Conservation (phyloP, 2,888 invertebrate species). For the Melipona beecheii region DNA sequence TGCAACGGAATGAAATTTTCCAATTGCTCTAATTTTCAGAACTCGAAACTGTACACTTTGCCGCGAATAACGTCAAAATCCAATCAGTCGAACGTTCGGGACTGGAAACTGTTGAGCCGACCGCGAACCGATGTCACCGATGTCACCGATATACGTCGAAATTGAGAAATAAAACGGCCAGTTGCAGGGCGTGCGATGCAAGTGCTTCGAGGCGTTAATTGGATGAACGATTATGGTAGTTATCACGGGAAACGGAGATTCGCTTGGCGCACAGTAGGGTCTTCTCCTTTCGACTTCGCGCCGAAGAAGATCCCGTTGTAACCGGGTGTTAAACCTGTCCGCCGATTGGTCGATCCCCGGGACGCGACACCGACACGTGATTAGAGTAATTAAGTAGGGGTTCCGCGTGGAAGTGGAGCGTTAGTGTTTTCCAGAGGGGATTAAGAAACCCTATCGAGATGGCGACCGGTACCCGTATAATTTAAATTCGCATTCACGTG, state of each 20-base stretch:
- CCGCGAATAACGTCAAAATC: too few relatives aligned
- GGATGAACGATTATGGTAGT: conserved; percentile 55
- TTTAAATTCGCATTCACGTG: conserved; percentile 74
- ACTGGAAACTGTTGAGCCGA: not conserved
- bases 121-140: not conserved
- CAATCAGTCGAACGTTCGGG: not conserved
- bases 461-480: conserved; percentile 73
- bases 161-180: conserved; percentile 46
- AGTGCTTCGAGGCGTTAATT: conserved; percentile 57
- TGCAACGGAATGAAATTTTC: too few relatives aligned
- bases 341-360: conserved; percentile 58
- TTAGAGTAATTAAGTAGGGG: conserved; percentile 79
- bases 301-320: conserved; percentile 38
- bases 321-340: conserved; percentile 35
- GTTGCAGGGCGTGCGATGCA: conserved; percentile 37
- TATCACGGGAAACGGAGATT: conserved; percentile 55
- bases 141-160: not conserved
- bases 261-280: conserved; percentile 46
- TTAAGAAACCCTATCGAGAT: conserved; percentile 81
- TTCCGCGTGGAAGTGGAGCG: conserved; percentile 78
- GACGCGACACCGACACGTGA: conserved; percentile 71
- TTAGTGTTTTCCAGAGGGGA: conserved; percentile 78
- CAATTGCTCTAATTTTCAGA: too few relatives aligned
- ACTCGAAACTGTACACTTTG: too few relatives aligned
- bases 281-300: conserved; percentile 52